Base-by-base conservation (phyloP, 1,140 invertebrate genomes). In the Seison nebaliae region DNA sequence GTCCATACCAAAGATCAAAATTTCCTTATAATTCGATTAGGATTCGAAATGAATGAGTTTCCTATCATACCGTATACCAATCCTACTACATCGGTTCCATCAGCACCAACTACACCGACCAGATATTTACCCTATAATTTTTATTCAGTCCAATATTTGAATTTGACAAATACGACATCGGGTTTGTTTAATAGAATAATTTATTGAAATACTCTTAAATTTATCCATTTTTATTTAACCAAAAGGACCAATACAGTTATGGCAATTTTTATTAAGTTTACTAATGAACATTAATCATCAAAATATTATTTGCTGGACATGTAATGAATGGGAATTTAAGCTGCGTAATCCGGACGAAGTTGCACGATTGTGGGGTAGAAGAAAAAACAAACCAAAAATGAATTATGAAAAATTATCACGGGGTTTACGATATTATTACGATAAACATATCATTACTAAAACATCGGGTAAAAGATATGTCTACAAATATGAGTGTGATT, bases 331-430 rank as follows among this genome's bases (percentile, higher is more conserved):
- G 9, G 81, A 88, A 51, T 84, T 86, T 50, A 86, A 86, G 51
- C 64, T 86, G 2, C 76, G 83, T 40, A 79, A 86, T 56, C 80
- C 80, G 0, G 80, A 84, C 65, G 79, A 86, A 65, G 76, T 79
- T 40, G 64, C 65, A 1, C 41, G 63, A 32, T 47, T 63, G 17
- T 66, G 65, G 65, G 65, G 65, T 3, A 47, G 65, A 19, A 64
- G 65, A 47, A 67, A 67, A 46, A 67, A 88, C 55, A 62, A 80
- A 4, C 80, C 80, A 1, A 79, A 79, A 1, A 88, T 88, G 81
- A 91, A 88, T 60, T 88, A 91, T 52, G 81, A 91, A 55, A 91
- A 88, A 55, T 55, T 91, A 7, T 83, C 78, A 37, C 62, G 81
- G 1, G 86, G 80, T 0, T 61, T 88, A 6, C 66, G 81, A 7